These are phyloP conservation scores for Pocillopora verrucosa DNA, from an alignment of 64 coral and sea anemone genomes.

Conservation along the genomic window DNA sequence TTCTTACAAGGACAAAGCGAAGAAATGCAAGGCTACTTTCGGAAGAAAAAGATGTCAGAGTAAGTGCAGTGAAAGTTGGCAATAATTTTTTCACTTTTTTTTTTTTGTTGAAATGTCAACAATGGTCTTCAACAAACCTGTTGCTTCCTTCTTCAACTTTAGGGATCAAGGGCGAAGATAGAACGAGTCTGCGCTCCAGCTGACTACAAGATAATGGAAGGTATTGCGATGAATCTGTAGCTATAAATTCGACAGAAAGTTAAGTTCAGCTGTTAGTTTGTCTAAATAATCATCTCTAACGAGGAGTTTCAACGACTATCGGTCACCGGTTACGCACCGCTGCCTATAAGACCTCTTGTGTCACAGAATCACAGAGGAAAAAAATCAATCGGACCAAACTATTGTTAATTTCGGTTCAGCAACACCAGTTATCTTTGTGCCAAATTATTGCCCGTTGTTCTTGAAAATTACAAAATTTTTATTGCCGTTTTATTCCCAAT, in stretches of 20 bases:
- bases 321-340: no score
- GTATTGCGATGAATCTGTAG: background rate
- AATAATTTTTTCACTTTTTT: background rate
- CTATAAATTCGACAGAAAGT: background rate
- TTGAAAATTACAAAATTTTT: no score
- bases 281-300: no score
- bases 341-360: no score
- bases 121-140: background rate
- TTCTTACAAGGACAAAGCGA: background rate
- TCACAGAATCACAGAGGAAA: no score
- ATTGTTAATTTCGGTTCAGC: no score
- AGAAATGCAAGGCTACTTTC: background rate
- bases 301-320: no score
- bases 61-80: background rate
- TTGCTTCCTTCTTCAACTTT: background rate
- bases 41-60: background rate
- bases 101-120: background rate
- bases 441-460: no score
- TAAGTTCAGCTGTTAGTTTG: no score
- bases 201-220: slow-evolving; percentile 37
- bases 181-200: slow-evolving; percentile 24
- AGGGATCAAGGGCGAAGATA: background rate
- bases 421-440: no score
- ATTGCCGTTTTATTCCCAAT: no score
- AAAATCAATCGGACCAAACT: no score